These are phyloP conservation scores for Calameuta pallipes DNA, from an alignment of 2,888 invertebrate species.

Conservation along the genomic window DNA sequence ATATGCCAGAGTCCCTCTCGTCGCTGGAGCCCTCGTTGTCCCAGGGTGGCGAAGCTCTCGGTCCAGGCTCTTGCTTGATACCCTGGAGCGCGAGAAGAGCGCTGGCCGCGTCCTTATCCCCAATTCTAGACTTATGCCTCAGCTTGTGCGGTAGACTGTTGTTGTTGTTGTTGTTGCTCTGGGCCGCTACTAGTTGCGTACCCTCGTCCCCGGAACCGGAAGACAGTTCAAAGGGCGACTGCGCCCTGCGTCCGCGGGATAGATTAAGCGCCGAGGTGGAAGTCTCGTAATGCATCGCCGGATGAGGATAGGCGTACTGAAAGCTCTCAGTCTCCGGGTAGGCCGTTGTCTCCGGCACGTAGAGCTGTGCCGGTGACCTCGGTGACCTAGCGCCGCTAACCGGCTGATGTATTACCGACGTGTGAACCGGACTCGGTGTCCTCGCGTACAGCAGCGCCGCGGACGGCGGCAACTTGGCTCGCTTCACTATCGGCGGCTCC, in stretches of 20 bases:
- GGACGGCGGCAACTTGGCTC: constrained; percentile 69
- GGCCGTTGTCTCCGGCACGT: constrained; percentile 59
- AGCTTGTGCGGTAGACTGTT: constrained; percentile 90
- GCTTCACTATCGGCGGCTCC: constrained; percentile 86
- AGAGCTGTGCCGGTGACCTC: constrained; percentile 59
- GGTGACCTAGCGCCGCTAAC: constrained; percentile 62
- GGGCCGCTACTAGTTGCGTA: constrained; percentile 67
- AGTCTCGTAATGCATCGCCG: constrained; percentile 71
- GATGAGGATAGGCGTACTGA: constrained; percentile 68
- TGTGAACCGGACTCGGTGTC: constrained; percentile 71
- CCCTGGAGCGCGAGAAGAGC: constrained; percentile 85
- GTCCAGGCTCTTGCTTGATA: constrained; percentile 87
- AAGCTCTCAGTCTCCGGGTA: constrained; percentile 66
- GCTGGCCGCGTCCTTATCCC: constrained; percentile 88
- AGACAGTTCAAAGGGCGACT: constrained; percentile 85
- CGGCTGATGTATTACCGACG: constrained; percentile 73
- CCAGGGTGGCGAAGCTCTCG: constrained; percentile 84
- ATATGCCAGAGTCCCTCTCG: constrained; percentile 90
- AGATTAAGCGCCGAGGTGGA: constrained; percentile 79
- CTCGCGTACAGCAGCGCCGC: constrained; percentile 69
- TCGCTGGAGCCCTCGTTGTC: constrained; percentile 92
- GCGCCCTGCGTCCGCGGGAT: constrained; percentile 71
- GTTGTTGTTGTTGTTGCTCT: constrained; percentile 70
- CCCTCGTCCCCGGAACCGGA: constrained; percentile 77
- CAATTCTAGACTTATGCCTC: constrained; percentile 90